A percentile compares a stretch with the other conserved stretches of the same genome.
Evolutionary conservation across 1,140 invertebrate genomes (phyloP).

Genomic region (Ridgeia piscesae): DNA sequence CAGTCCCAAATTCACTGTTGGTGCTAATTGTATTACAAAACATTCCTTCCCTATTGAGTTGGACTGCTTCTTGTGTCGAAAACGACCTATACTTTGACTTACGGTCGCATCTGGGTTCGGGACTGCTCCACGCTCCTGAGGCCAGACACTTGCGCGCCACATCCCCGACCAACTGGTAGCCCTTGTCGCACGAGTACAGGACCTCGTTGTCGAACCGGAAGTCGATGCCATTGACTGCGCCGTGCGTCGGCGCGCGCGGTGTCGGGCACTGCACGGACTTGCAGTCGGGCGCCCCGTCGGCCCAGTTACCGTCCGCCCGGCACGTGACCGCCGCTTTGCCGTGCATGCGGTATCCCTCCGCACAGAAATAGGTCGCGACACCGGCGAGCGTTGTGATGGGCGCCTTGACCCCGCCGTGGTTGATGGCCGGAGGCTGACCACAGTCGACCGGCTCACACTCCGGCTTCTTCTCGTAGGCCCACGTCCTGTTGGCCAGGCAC

Average conservation of each 20-base stretch:
- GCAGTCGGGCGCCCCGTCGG: conserved; percentile 35
- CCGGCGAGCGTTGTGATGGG: conserved; percentile 70
- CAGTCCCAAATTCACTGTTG: too few relatives aligned
- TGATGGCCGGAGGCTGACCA: conserved; percentile 74
- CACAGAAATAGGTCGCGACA: conserved; percentile 37
- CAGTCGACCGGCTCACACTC: conserved; percentile 77
- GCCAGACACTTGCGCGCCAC: conserved; percentile 71
- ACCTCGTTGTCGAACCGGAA: conserved; percentile 72
- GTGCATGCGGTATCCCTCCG: conserved; percentile 36
- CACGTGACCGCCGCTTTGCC: conserved; percentile 33
- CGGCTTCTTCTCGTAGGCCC: conserved; percentile 30
- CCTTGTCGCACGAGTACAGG: conserved; percentile 78
- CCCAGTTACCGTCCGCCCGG: conserved; percentile 38
- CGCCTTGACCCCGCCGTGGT: conserved; percentile 72
- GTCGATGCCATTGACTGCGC: conserved; percentile 56
- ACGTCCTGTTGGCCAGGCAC: conserved; percentile 36
- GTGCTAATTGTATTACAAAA: too few relatives aligned
- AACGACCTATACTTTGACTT: background rate
- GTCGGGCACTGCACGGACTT: conserved; percentile 31
- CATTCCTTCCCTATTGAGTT: too few relatives aligned
- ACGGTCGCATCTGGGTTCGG: conserved; percentile 76
- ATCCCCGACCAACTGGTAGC: conserved; percentile 78
- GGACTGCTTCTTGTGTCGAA: too few relatives aligned
- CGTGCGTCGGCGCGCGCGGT: conserved; percentile 10
- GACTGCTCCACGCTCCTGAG: conserved; percentile 83